Evolutionary conservation across 1,140 invertebrate species (phyloP).

Genomic region (Brachionus sp.): DNA sequence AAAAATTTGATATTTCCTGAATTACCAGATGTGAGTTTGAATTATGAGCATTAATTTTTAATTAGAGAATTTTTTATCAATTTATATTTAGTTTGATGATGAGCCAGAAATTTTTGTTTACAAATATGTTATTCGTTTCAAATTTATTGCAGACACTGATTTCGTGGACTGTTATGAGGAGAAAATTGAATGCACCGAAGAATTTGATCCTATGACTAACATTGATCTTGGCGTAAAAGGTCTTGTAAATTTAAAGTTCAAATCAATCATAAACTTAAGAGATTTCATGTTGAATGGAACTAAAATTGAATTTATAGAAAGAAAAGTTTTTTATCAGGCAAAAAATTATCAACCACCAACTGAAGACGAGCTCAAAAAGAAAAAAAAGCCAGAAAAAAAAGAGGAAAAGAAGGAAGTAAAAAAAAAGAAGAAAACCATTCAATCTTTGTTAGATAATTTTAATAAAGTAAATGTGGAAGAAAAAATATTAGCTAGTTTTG

Average conservation of each 20-base stretch:
- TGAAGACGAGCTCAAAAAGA: conserved; percentile 8
- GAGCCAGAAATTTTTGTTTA: conserved; percentile 32
- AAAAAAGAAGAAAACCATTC: conserved; percentile 32
- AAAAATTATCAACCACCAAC: neutral
- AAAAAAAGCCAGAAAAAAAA: conserved; percentile 21
- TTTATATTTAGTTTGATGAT: conserved; percentile 19
- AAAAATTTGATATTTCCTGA: conserved; percentile 31
- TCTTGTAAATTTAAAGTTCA: neutral
- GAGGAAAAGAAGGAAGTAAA: conserved; percentile 22
- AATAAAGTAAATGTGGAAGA: conserved; percentile 36
- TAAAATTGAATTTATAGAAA: conserved; percentile 29
- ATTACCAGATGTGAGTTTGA: conserved; percentile 19
- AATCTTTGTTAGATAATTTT: neutral
- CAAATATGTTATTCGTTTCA: conserved; percentile 6
- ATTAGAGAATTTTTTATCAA: neutral
- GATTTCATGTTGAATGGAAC: conserved; percentile 13
- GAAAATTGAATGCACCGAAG: neutral
- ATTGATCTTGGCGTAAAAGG: conserved; percentile 30
- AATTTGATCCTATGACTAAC: conserved; percentile 17
- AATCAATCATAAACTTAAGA: neutral
- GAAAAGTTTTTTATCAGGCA: conserved; percentile 5
- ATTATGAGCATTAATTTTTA: neutral
- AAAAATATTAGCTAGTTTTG: conserved; percentile 3
- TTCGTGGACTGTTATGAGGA: neutral
- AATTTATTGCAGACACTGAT: neutral